A percentile compares a stretch with the other conserved stretches of the same genome.
Conservation (phyloP, 2,113 vertebrate genomes). For the Perca flavescens region DNA sequence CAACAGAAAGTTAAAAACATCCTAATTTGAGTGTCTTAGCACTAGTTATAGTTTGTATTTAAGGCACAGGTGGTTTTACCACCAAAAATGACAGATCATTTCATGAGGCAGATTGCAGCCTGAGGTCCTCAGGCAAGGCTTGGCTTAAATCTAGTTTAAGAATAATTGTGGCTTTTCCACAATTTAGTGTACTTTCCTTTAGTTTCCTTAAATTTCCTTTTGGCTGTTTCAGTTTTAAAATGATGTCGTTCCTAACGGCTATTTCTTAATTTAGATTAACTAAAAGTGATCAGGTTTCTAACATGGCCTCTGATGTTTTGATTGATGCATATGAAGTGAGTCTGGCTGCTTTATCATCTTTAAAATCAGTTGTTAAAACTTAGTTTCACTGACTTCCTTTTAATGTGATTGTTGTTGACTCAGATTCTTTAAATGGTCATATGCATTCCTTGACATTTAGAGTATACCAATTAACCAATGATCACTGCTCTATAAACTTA, state of each 20-base stretch:
- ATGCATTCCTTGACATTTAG: neutral
- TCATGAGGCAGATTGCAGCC: slow-evolving; percentile 2
- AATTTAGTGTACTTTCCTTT: neutral
- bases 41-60: neutral
- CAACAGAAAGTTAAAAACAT: neutral
- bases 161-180: neutral
- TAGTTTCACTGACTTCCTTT: neutral
- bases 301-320: neutral
- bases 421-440: neutral
- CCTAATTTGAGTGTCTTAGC: neutral
- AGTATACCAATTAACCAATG: neutral
- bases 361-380: neutral
- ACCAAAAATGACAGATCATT: slow-evolving; percentile 2
- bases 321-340: neutral
- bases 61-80: neutral
- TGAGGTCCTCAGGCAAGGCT: neutral
- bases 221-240: neutral
- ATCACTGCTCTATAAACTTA: too few relatives aligned
- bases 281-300: neutral
- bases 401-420: neutral
- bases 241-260: neutral
- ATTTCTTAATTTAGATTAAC: neutral
- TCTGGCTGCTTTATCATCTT: neutral
- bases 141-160: neutral
- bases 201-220: neutral